Evolutionary conservation across 1,140 invertebrate species (phyloP), one percentile per base, ranked within the genome.

Genomic region (Bombus difficillimus): DNA sequence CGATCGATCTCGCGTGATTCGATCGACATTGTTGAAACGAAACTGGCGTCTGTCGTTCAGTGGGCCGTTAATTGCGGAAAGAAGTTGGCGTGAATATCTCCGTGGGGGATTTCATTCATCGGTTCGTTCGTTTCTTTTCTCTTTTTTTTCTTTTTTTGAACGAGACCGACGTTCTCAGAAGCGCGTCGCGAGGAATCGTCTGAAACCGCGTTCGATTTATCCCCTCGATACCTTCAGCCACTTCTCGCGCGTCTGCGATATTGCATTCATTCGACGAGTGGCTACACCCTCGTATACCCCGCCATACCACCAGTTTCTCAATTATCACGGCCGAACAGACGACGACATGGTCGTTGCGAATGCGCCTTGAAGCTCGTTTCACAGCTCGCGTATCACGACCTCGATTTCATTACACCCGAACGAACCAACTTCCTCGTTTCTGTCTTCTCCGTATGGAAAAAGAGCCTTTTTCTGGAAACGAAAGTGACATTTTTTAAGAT

Each of bases 351-450:
- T 76, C 81, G 81, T 75, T 75, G 71, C 39, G 72, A 53, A 76
- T 37, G 72, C 81, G 72, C 72, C 59, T 83, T 66, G 32, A 82
- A 83, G 59, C 72, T 83, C 62, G 81, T 68, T 83, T 83, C 73
- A 68, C 81, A 76, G 81, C 73, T 83, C 81, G 81, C 32, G 81
- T 83, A 68, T 37, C 73, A 83, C 73, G 72, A 77, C 81, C 81
- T 76, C 81, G 59, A 77, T 83, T 83, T 43, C 18, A 76, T 68
- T 73, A 18, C 69, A 43, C 53, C 28, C 32, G 39, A 43, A 22
- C n/a, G 68, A 81, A 13, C 43, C 39, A 57, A 37, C 73, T 83
- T 83, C 81, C 73, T 68, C 34, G 81, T 83, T 39, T 39, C 62
- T n/a, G 66, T 9, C 32, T 72, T 66, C 22, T 53, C 12, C 68